Conservation (phyloP, 1,140 invertebrate genomes). For the Eupristina koningsbergeri region DNA sequence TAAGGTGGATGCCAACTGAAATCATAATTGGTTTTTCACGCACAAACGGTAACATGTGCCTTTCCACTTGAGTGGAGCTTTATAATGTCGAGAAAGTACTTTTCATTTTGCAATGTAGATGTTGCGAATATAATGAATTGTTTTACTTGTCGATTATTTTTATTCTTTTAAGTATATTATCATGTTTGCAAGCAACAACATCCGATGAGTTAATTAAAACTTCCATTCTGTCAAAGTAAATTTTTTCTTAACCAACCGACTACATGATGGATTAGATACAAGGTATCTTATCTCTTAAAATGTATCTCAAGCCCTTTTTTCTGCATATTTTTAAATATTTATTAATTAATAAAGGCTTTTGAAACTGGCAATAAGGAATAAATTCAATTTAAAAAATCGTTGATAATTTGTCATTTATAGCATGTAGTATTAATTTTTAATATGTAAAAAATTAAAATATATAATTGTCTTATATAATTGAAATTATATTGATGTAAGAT, state of each 20-base stretch:
- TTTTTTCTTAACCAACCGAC: background rate
- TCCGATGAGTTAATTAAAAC: slow-evolving; percentile 31
- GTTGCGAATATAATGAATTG: background rate
- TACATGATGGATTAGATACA: background rate
- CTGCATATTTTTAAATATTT: background rate
- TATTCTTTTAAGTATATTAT: background rate
- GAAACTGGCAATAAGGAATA: background rate
- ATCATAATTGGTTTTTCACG: background rate
- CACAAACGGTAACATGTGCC: background rate
- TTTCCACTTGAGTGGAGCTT: background rate
- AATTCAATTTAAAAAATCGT: background rate
- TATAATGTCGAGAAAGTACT: background rate
- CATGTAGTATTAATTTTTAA: too few species aligned
- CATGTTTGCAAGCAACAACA: background rate
- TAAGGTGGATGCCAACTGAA: background rate
- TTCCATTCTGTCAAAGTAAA: background rate
- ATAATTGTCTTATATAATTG: too few species aligned
- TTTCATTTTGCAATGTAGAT: background rate
- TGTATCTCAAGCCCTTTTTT: background rate
- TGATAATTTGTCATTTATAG: too few species aligned
- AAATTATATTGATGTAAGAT: too few species aligned
- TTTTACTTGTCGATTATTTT: background rate
- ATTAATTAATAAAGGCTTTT: background rate
- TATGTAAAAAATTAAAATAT: background rate
- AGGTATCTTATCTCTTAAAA: background rate